Base-by-base conservation (phyloP, 2,888 invertebrate species). In the Neocrepidodera transversa region DNA sequence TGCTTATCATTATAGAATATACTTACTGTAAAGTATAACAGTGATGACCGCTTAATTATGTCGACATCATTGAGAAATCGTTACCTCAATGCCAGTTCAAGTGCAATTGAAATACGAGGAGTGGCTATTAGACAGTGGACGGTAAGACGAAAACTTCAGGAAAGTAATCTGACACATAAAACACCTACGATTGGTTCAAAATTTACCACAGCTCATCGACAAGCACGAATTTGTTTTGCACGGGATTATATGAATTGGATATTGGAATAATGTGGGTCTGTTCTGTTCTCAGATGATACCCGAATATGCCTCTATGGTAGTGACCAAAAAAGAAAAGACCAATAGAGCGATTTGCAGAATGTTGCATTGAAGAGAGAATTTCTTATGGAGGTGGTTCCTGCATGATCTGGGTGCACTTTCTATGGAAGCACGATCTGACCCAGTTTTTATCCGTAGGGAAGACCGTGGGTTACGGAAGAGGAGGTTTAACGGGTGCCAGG, bases 241-340 rank as follows among this genome's bases (percentile, higher is more conserved):
- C 57, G 60, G 56, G 52, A 64, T 42, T 68, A 69, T 63, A 35
- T 65, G 58, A 60, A 67, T 63, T 70, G 60, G 66, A 65, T 35
- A 51, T 62, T 65, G n/a, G 38, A 38, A 17, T 13, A 38, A 13
- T 38, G 14, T 63, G 56, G 62, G 49, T 49, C 53, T 62, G 65
- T 66, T 69, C 56, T 69, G 42, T 60, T 69, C 55, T 66, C 62
- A 55, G 64, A 69, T 61, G 65, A 63, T 60, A 62, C 64, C 35
- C 62, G 69, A 32, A 63, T 65, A 48, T 68, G 50, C 47, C 60
- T 66, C 59, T 48, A 65, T 63, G 64, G 61, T 60, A 66, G 52
- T 49, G 52, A 68, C 62, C n/a, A n/a, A n/a, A n/a, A n/a, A n/a
- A n/a, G n/a, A 52, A 60, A 56, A 60, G 66, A 66, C 45, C 47